phyloP scores from a whole-genome alignment of 2,113 vertebrate species.

The Cygnus atratus region DNA sequence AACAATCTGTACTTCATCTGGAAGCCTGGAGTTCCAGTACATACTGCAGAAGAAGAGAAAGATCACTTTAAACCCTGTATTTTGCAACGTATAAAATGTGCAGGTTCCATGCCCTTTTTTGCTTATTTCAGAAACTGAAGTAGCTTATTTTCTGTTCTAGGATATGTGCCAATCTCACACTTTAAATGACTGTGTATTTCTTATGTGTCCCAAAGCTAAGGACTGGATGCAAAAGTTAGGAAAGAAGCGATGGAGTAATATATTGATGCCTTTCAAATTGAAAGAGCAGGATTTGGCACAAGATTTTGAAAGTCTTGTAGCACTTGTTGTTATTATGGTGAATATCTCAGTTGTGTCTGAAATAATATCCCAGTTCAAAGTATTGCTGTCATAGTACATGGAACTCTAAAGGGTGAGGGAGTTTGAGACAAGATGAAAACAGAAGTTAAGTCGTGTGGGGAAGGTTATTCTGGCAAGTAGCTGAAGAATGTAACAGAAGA shows the following conservation, averaged over 20 bases:
- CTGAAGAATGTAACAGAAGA: neutral
- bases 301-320: conserved; percentile 5
- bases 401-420: neutral
- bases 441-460: neutral
- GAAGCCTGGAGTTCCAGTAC: neutral
- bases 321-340: neutral
- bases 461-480: neutral
- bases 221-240: neutral
- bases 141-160: conserved; percentile 3
- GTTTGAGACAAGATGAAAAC: neutral
- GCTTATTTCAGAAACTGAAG: neutral
- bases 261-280: neutral
- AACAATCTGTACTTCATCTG: neutral
- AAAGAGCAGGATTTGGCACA: conserved; percentile 10
- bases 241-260: neutral
- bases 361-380: conserved; percentile 21
- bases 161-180: neutral
- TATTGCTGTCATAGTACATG: neutral
- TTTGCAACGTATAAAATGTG: neutral
- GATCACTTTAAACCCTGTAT: neutral
- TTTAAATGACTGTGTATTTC: neutral
- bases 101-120: neutral
- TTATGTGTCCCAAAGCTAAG: neutral
- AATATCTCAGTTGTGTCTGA: neutral
- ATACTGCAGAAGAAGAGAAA: neutral